phyloP scores from a whole-genome alignment of 2,888 invertebrate species.

The Catocala nupta region DNA sequence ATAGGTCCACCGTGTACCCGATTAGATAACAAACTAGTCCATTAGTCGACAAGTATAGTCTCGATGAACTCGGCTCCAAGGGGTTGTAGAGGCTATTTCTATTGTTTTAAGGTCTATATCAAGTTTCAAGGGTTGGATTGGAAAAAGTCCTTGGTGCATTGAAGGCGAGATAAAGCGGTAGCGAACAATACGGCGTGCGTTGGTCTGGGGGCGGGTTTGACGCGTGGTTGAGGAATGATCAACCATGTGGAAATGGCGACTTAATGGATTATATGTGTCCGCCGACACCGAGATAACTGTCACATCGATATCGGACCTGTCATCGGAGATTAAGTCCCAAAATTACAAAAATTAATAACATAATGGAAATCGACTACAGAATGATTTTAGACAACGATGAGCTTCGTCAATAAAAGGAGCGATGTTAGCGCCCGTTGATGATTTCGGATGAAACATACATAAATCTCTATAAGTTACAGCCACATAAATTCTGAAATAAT shows the following conservation, averaged over 20 bases:
- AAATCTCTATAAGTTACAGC: neutral
- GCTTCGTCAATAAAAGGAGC: slow-evolving; percentile 66
- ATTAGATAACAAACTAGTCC: slow-evolving; percentile 87
- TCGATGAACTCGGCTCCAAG: slow-evolving; percentile 44
- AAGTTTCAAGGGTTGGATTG: slow-evolving; percentile 55
- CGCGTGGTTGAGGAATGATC: slow-evolving; percentile 86
- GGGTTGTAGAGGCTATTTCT: slow-evolving; percentile 58
- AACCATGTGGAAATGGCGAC: slow-evolving; percentile 86
- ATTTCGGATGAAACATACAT: slow-evolving; percentile 51
- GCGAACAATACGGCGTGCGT: slow-evolving; percentile 80
- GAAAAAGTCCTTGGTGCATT: slow-evolving; percentile 68
- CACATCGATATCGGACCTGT: slow-evolving; percentile 77
- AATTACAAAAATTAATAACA: slow-evolving; percentile 85
- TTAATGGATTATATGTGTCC: slow-evolving; percentile 87
- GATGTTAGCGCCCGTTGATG: slow-evolving; percentile 54
- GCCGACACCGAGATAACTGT: slow-evolving; percentile 86
- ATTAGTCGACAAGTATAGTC: slow-evolving; percentile 79
- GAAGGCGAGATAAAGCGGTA: slow-evolving; percentile 79
- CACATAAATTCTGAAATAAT: slow-evolving; percentile 1
- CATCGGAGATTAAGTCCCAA: slow-evolving; percentile 81
- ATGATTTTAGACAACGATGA: slow-evolving; percentile 77
- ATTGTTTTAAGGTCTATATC: slow-evolving; percentile 73
- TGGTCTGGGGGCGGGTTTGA: slow-evolving; percentile 79
- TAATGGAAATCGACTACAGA: slow-evolving; percentile 79
- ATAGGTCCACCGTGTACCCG: slow-evolving; percentile 83